phyloP scores from a whole-genome alignment of 2,797 vertebrate species.

The Rhinogobio ventralis region DNA sequence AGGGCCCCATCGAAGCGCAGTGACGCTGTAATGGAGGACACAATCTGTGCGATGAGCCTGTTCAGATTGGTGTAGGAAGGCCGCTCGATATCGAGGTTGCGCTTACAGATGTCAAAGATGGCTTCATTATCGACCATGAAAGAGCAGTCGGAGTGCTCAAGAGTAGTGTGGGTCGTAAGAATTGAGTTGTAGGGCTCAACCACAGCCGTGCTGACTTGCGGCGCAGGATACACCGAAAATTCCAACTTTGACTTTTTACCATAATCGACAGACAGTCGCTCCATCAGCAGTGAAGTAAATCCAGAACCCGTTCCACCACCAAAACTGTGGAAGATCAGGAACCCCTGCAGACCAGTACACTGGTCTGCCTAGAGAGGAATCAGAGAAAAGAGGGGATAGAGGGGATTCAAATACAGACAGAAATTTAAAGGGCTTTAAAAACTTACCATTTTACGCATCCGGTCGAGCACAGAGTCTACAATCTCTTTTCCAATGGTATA shows the following conservation, averaged over 20 bases:
- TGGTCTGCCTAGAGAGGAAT: slow-evolving; percentile 52
- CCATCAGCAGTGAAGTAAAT: slow-evolving; percentile 77
- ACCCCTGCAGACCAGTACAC: slow-evolving; percentile 75
- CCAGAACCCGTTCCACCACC: slow-evolving; percentile 76
- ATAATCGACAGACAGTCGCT: slow-evolving; percentile 74
- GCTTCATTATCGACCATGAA: slow-evolving; percentile 37
- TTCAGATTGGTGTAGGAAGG: slow-evolving; percentile 78
- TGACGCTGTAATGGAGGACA: slow-evolving; percentile 79
- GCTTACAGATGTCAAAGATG: slow-evolving; percentile 40
- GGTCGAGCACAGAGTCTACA: slow-evolving; percentile 54
- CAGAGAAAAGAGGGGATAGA: too few relatives aligned
- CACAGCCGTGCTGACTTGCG: slow-evolving; percentile 75
- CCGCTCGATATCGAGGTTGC: slow-evolving; percentile 70
- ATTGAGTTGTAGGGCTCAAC: slow-evolving; percentile 78
- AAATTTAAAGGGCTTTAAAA: not conserved
- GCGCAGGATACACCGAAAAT: slow-evolving; percentile 75
- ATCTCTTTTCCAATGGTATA: slow-evolving; percentile 62
- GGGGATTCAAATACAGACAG: too few relatives aligned
- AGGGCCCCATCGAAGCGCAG: slow-evolving; percentile 76
- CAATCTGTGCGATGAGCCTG: slow-evolving; percentile 73
- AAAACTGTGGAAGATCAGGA: slow-evolving; percentile 59
- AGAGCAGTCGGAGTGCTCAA: slow-evolving; percentile 69
- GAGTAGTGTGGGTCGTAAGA: slow-evolving; percentile 70
- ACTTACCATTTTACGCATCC: slow-evolving; percentile 57
- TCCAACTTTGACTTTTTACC: slow-evolving; percentile 77